phyloP scores from a whole-genome alignment of 2,797 vertebrate genomes.

The Cyclura pinguis region DNA sequence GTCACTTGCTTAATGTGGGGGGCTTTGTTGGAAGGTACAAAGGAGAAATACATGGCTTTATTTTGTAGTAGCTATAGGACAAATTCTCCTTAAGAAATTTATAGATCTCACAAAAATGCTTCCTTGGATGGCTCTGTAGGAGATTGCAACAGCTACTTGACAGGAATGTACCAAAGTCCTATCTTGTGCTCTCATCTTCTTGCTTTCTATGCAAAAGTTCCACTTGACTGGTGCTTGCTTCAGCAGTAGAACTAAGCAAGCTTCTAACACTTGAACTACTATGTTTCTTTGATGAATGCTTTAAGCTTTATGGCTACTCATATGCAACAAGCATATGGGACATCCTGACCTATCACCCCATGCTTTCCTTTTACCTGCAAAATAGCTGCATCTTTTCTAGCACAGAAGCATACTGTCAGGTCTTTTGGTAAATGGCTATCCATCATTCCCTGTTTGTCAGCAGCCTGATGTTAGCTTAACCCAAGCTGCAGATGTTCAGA shows the following conservation, averaged over 20 bases:
- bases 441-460: neutral
- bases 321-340: neutral
- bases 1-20: slow-evolving; percentile 33
- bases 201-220: slow-evolving; percentile 32
- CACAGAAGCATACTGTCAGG: neutral
- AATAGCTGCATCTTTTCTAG: neutral
- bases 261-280: slow-evolving; percentile 18
- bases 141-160: slow-evolving; percentile 26
- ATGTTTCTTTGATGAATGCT: neutral
- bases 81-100: neutral
- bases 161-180: slow-evolving; percentile 34
- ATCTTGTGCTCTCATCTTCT: slow-evolving; percentile 22
- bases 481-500: neutral
- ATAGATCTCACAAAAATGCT: neutral
- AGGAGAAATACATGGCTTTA: slow-evolving; percentile 21
- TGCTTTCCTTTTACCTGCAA: neutral
- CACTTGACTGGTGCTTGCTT: slow-evolving; percentile 9
- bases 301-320: neutral
- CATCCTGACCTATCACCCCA: neutral
- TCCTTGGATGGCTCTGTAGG: neutral
- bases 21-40: slow-evolving; percentile 27
- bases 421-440: neutral
- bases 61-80: slow-evolving; percentile 12
- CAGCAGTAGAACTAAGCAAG: slow-evolving; percentile 19
- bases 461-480: neutral